Conservation (phyloP, 37 sponge, comb jelly and placozoan genomes). For the Aphrocallistes beatrix region DNA sequence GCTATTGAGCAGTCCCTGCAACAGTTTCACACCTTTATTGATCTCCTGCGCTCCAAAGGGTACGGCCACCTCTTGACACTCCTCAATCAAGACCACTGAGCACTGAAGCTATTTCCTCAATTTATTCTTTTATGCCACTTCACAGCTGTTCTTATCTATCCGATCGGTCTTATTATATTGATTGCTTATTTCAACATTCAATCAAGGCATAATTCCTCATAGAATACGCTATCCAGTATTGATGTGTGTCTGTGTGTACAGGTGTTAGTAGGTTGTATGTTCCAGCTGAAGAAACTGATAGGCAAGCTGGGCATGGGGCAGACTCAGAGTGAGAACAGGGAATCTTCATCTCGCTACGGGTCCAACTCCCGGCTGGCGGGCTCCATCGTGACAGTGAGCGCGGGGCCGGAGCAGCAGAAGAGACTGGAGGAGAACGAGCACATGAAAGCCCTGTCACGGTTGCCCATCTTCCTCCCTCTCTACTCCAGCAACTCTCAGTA, state of each 20-base stretch:
- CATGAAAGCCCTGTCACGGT: not conserved
- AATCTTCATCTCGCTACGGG: too few species aligned
- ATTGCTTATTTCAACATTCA: too few species aligned
- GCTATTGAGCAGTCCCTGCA: conserved; percentile 41
- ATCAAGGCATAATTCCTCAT: too few species aligned
- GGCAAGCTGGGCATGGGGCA: not conserved
- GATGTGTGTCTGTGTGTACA: not conserved
- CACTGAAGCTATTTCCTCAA: too few species aligned
- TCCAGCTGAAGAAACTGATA: not conserved
- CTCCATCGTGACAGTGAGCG: not conserved
- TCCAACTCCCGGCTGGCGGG: not conserved
- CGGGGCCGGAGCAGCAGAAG: not conserved
- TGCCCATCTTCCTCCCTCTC: not conserved
- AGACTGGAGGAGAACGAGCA: not conserved
- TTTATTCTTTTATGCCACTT: not conserved
- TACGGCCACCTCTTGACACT: conserved; percentile 18
- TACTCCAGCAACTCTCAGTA: not conserved
- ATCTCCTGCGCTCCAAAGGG: conserved; percentile 37
- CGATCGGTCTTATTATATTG: not conserved
- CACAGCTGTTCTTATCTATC: not conserved
- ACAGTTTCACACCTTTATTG: conserved; percentile 49
- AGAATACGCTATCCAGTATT: not conserved
- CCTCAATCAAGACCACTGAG: not conserved
- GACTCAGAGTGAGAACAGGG: not conserved
- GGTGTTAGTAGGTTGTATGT: not conserved